Conservation (phyloP, 2,797 vertebrate species). For the Pseudocheirus occidentalis region DNA sequence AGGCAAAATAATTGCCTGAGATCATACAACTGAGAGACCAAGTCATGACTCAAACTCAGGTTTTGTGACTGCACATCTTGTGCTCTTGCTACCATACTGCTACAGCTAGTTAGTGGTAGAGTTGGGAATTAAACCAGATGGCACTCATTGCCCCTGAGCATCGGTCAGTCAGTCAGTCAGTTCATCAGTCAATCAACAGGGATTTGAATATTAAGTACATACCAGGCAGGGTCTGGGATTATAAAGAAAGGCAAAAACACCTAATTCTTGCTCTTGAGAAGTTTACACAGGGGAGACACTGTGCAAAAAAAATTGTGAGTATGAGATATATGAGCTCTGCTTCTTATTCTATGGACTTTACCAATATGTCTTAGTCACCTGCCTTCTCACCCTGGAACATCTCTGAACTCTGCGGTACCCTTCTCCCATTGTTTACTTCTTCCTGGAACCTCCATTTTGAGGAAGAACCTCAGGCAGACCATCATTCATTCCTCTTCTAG, state of each 20-base stretch:
- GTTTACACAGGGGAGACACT: not conserved
- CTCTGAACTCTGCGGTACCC: not conserved
- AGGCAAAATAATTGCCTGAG: not conserved
- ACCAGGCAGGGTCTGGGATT: not conserved
- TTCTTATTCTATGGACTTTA: not conserved
- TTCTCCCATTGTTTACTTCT: not conserved
- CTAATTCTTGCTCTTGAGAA: not conserved
- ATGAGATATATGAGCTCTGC: not conserved
- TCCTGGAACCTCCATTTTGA: not conserved
- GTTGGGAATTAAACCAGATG: not conserved
- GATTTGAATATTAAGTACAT: not conserved
- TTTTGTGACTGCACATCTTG: not conserved
- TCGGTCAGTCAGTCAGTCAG: not conserved
- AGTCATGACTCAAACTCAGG: not conserved
- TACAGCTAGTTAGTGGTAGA: not conserved
- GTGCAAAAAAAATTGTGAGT: not conserved
- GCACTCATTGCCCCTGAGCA: not conserved
- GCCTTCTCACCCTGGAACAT: too few relatives aligned
- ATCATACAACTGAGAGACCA: not conserved
- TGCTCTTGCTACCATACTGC: not conserved
- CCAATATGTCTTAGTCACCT: too few relatives aligned
- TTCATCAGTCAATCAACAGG: not conserved
- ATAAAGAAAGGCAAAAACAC: not conserved
- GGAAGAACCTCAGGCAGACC: too few relatives aligned
- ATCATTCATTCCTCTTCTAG: too few relatives aligned